Percentiles rank a stretch among this genome's conserved stretches.
These are phyloP conservation scores for Orthosia gracilis DNA, from an alignment of 2,888 invertebrate species.

Conservation along the genomic window DNA sequence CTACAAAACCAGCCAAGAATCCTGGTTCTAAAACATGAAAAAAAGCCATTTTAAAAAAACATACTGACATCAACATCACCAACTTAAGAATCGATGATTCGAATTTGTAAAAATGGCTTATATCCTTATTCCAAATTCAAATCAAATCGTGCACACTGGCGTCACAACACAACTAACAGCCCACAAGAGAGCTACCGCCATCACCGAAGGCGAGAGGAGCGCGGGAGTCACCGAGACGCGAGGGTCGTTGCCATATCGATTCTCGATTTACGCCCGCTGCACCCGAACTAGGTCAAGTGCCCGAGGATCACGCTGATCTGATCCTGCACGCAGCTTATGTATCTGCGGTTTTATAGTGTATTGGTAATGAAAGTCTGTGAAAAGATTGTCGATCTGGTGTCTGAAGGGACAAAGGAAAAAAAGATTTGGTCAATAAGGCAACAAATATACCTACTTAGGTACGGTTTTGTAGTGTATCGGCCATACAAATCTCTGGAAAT, in stretches of 20 bases:
- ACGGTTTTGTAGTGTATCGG: neutral
- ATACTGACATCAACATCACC: neutral
- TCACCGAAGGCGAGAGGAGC: conserved; percentile 65
- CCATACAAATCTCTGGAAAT: neutral
- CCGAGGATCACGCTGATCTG: conserved; percentile 73
- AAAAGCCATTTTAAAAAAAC: neutral
- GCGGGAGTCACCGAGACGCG: conserved; percentile 76
- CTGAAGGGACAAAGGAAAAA: neutral
- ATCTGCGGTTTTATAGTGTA: conserved; percentile 18
- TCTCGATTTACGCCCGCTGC: conserved; percentile 88
- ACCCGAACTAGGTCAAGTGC: conserved; percentile 88
- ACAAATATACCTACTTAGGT: neutral
- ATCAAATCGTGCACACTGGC: conserved; percentile 1
- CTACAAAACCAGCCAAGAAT: neutral
- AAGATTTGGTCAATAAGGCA: neutral
- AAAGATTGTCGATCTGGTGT: neutral
- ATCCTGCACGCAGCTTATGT: conserved; percentile 53
- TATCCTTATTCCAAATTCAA: conserved; percentile 10
- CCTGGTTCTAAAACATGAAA: neutral
- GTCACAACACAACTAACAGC: conserved; percentile 13
- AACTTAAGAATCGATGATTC: neutral
- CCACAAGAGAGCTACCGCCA: conserved; percentile 16
- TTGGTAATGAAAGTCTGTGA: conserved; percentile 6
- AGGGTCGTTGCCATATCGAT: conserved; percentile 86
- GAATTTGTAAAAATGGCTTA: neutral